Conservation (phyloP, 2,797 vertebrate species). For the Poecile montanus region DNA sequence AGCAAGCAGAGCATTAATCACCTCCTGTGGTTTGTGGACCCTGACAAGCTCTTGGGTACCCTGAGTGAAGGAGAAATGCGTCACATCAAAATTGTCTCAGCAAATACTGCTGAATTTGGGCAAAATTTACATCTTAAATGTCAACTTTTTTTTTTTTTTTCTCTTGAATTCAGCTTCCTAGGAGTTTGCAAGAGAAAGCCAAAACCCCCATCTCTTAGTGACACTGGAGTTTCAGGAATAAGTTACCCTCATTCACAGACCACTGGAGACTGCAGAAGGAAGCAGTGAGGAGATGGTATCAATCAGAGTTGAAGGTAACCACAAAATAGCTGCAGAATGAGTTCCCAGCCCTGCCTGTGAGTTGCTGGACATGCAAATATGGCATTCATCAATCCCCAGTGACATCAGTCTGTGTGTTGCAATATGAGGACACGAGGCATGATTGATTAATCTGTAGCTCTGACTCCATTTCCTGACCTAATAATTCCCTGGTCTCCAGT, state of each 20-base stretch:
- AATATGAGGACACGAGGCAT: neutral
- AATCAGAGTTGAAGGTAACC: constrained; percentile 39
- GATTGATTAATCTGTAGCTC: constrained; percentile 56
- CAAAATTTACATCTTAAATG: neutral
- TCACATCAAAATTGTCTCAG: neutral
- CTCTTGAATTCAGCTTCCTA: fast-evolving
- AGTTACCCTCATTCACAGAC: neutral
- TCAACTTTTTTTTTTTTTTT: neutral
- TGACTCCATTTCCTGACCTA: constrained; percentile 52
- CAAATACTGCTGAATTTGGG: neutral
- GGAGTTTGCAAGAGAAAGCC: neutral
- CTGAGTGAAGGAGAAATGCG: neutral
- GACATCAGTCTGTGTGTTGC: constrained; percentile 50
- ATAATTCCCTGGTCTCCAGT: constrained; percentile 2
- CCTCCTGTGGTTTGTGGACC: neutral
- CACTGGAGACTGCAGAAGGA: neutral
- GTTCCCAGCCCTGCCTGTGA: constrained; percentile 15
- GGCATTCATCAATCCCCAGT: constrained; percentile 38
- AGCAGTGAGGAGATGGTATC: neutral
- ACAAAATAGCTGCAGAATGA: constrained; percentile 30
- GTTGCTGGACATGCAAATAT: constrained; percentile 30
- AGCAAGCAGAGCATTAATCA: neutral
- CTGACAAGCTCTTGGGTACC: neutral
- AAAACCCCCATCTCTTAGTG: neutral
- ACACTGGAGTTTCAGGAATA: neutral